Percentiles rank a stretch among this genome's conserved stretches.
Evolutionary conservation across 1,140 invertebrate species (phyloP).

Genomic region (Pogonus chalceus): DNA sequence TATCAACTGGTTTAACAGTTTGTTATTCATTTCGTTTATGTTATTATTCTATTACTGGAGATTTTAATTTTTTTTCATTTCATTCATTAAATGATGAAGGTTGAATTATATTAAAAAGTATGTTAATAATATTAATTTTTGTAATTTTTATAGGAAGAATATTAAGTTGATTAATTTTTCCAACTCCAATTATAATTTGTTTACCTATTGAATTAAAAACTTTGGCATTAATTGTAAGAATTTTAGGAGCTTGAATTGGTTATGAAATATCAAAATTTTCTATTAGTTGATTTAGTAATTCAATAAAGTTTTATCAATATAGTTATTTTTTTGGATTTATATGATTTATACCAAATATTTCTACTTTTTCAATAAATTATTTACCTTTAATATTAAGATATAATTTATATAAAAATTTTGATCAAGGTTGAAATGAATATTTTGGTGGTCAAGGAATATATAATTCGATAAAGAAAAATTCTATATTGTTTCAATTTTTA

Average conservation of each 20-base stretch:
- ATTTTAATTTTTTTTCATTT: slow-evolving; percentile 36
- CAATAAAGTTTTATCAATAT: background rate
- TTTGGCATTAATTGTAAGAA: slow-evolving; percentile 7
- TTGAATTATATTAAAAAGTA: slow-evolving; percentile 31
- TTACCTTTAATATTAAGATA: slow-evolving; percentile 24
- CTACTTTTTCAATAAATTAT: slow-evolving; percentile 5
- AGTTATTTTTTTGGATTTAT: slow-evolving; percentile 5
- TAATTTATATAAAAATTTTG: slow-evolving; percentile 32
- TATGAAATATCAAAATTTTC: background rate
- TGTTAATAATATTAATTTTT: slow-evolving; percentile 33
- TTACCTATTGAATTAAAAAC: slow-evolving; percentile 14
- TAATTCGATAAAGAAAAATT: slow-evolving; percentile 27
- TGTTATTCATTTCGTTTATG: slow-evolving; percentile 44
- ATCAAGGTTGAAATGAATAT: slow-evolving; percentile 39
- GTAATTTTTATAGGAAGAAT: slow-evolving; percentile 13
- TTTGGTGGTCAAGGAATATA: slow-evolving; percentile 34
- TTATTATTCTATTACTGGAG: slow-evolving; percentile 39
- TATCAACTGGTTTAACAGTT: slow-evolving; percentile 44
- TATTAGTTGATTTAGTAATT: background rate
- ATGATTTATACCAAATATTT: slow-evolving; percentile 7
- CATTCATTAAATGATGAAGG: slow-evolving; percentile 38
- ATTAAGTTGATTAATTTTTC: slow-evolving; percentile 20
- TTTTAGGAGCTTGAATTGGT: background rate
- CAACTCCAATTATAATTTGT: slow-evolving; percentile 14
- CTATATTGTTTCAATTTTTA: slow-evolving; percentile 23